Evolutionary conservation across 2,888 invertebrate species (phyloP), one percentile per base, ranked within the genome.

Genomic region (Nephrotoma appendiculata): DNA sequence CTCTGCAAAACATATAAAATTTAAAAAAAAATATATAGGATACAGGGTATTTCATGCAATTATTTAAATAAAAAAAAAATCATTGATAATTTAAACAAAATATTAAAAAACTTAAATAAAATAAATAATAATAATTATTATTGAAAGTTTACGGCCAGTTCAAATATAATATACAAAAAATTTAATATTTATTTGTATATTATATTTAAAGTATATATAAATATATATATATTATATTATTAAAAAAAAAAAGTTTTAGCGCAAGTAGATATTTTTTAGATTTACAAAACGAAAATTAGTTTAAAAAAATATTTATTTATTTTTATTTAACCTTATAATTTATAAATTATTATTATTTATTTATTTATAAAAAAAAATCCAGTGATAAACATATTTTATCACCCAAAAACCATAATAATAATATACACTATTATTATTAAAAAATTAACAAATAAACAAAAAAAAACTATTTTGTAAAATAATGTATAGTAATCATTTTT

Each of bases 21-120:
- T 83, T 44, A 45, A 83, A 86, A 86, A n/a, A 86, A 86, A 87
- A 87, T 87, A 90, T 89, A 91, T 96, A 96, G 96, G 96, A 96
- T 96, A 96, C 96, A 96, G 96, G 96, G 96, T 96, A 96, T 95
- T 96, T 95, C 96, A 96, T 96, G 95, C 96, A 95, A 95, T 96
- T 96, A 95, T 95, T 95, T 95, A 94, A 89, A 88, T 87, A 85
- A 88, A 87, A 87, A n/a, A 87, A 88, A 71, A 71, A 71, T 71
- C 71, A 71, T 71, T 71, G 71, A 71, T 71, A 71, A 71, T 71
- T 71, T 71, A 71, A 52, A 71, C 19, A 71, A 71, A 71, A 71
- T 71, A 71, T 71, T 71, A 9, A 71, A 71, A 71, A 71, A 71
- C 71, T 71, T 71, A 71, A 71, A 71, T 71, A 71, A 71, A 71